Evolutionary conservation across 2,113 vertebrate genomes (phyloP).

Genomic region (Caracal caracal): DNA sequence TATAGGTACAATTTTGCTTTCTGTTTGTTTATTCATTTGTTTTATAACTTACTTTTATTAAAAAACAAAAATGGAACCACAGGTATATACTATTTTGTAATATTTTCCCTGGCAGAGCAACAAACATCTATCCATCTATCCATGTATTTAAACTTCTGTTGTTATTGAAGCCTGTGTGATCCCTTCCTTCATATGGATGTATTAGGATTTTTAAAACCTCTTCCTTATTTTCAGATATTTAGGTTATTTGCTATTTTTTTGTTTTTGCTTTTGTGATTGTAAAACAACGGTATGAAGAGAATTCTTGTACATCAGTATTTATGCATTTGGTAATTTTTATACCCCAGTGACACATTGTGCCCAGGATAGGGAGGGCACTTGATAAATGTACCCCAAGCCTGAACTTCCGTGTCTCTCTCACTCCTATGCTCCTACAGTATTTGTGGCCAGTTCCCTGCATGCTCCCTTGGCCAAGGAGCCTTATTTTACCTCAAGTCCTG

Average conservation of each 20-base stretch:
- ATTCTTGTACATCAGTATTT: background rate
- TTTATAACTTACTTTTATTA: background rate
- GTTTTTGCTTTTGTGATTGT: background rate
- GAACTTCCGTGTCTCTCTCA: background rate
- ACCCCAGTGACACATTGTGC: background rate
- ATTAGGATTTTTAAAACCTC: background rate
- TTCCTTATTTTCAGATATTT: background rate
- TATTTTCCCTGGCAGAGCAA: background rate
- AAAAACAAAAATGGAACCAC: background rate
- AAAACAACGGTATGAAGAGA: background rate
- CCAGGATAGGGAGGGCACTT: no score
- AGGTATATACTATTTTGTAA: background rate
- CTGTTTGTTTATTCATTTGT: background rate
- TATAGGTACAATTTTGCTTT: background rate
- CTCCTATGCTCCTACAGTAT: background rate
- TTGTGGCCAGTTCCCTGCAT: background rate
- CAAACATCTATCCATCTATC: background rate
- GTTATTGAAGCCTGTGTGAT: background rate
- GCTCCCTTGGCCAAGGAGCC: background rate
- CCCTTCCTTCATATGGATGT: background rate
- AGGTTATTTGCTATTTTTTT: background rate
- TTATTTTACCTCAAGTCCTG: background rate
- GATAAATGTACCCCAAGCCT: background rate
- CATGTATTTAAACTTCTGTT: background rate
- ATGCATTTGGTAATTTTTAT: background rate